Base-by-base conservation (phyloP, 2,888 invertebrate species). In the Macaria liturata region DNA sequence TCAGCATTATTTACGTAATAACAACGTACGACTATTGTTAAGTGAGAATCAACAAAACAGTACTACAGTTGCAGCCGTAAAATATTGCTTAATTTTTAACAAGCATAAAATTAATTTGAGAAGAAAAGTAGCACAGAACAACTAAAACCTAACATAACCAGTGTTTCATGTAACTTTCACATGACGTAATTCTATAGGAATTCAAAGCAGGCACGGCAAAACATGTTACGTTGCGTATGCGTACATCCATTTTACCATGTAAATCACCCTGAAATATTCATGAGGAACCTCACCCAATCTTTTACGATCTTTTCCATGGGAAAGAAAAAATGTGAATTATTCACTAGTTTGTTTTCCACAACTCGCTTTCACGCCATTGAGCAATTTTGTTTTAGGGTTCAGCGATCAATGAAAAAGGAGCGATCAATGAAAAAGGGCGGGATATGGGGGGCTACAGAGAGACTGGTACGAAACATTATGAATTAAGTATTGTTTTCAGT, bases 291-390 rank as follows among this genome's bases (percentile, higher is more conserved):
- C 31, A 42, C 44, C 43, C n/a, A 54, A 59, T 56, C 40, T 61
- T 72, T 67, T 66, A 69, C 62, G 66, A 67, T 55, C 46, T 51
- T 57, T 48, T 42, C 50, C 32, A 45, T 66, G 47, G 57, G 54
- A 47, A 44, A 49, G 62, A 59, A 66, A 71, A 69, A 67, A 56
- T 56, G 52, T 66, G 57, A 69, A 74, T 71, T 69, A 71, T 73
- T 72, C 65, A 65, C 52, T 48, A 68, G 63, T 70, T 68, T 73
- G 69, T 72, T 71, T 68, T 67, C 62, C 43, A 49, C 51, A 59
- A 59, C 52, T 52, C 47, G 66, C 64, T 70, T 71, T 63, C 65
- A 59, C 65, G 56, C 61, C 67, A 71, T 71, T 74, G 66, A 67
- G 62, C 65, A 71, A 69, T 66, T 68, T 45, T 32, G 42, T 66